Evolutionary conservation across 2,888 invertebrate genomes (phyloP).

Genomic region (Rhagophthalmus giganteus): DNA sequence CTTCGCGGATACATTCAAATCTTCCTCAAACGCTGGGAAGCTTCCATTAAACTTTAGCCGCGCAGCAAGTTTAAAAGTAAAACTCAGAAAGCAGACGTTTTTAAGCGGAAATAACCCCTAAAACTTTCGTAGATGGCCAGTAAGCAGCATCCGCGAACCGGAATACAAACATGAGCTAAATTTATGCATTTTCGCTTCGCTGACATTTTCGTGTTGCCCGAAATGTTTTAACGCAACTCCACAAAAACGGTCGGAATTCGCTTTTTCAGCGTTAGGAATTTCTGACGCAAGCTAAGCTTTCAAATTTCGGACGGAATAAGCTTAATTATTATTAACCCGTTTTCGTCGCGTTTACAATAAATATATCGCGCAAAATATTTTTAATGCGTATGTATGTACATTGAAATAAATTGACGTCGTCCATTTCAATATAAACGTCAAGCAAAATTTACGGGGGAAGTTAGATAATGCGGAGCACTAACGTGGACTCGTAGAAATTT

Average conservation of each 20-base stretch:
- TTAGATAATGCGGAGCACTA: slow-evolving; percentile 23
- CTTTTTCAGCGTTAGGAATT: neutral
- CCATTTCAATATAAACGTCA: no score
- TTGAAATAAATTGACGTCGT: no score
- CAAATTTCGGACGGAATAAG: no score
- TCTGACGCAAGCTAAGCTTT: neutral
- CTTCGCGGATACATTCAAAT: slow-evolving; percentile 17
- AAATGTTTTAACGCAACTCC: slow-evolving; percentile 2
- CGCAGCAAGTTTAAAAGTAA: slow-evolving; percentile 27
- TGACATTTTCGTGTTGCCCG: slow-evolving; percentile 10
- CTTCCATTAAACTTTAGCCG: slow-evolving; percentile 24
- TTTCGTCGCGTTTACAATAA: neutral
- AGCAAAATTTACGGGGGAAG: slow-evolving; percentile 19
- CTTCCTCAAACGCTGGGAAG: slow-evolving; percentile 16
- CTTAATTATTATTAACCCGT: no score
- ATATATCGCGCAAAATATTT: no score
- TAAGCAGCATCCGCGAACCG: slow-evolving; percentile 31
- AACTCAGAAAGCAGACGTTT: slow-evolving; percentile 30
- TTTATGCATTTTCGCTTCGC: slow-evolving; percentile 27
- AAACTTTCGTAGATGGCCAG: slow-evolving; percentile 31
- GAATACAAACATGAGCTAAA: slow-evolving; percentile 30
- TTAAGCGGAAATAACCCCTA: slow-evolving; percentile 31
- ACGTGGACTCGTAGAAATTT: slow-evolving; percentile 27
- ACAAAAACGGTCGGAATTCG: neutral
- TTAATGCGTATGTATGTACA: no score